Conservation (phyloP, 2,797 vertebrate species). For the Lithobates pipiens region DNA sequence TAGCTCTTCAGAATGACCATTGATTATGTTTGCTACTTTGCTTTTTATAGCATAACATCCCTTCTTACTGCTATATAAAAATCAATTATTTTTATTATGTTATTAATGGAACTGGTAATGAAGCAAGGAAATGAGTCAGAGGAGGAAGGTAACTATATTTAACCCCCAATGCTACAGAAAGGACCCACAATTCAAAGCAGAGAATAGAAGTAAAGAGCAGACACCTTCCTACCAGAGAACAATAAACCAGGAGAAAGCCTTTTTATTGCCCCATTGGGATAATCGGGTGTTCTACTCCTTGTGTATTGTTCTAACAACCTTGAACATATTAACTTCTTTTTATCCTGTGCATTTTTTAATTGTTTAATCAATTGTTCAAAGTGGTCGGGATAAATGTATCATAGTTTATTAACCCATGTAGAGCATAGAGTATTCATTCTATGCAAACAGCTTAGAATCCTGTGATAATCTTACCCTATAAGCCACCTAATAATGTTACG, state of each 20-base stretch:
- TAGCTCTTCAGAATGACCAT: slow-evolving; percentile 56
- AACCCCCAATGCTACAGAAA: slow-evolving; percentile 51
- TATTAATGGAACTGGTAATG: slow-evolving; percentile 63
- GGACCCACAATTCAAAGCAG: slow-evolving; percentile 34
- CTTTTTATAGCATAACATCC: slow-evolving; percentile 56
- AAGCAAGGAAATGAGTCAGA: slow-evolving; percentile 63
- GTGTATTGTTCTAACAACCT: slow-evolving; percentile 58
- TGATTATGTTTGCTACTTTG: slow-evolving; percentile 49
- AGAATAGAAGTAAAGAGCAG: slow-evolving; percentile 30
- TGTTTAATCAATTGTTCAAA: slow-evolving; percentile 61
- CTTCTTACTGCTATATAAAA: slow-evolving; percentile 57
- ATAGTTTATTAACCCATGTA: slow-evolving; percentile 44
- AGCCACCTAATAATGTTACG: neutral
- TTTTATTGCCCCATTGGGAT: slow-evolving; percentile 57
- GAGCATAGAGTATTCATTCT: neutral
- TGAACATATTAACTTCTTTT: slow-evolving; percentile 61
- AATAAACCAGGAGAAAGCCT: slow-evolving; percentile 60
- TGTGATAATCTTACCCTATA: neutral
- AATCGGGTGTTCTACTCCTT: slow-evolving; percentile 59
- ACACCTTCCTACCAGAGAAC: slow-evolving; percentile 52
- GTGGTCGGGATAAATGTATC: slow-evolving; percentile 32
- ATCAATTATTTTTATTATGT: slow-evolving; percentile 64
- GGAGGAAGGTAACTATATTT: slow-evolving; percentile 58
- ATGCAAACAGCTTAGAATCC: neutral
- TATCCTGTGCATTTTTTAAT: slow-evolving; percentile 59